Conservation (phyloP, 2,113 vertebrate species). For the Trinectes maculatus region DNA sequence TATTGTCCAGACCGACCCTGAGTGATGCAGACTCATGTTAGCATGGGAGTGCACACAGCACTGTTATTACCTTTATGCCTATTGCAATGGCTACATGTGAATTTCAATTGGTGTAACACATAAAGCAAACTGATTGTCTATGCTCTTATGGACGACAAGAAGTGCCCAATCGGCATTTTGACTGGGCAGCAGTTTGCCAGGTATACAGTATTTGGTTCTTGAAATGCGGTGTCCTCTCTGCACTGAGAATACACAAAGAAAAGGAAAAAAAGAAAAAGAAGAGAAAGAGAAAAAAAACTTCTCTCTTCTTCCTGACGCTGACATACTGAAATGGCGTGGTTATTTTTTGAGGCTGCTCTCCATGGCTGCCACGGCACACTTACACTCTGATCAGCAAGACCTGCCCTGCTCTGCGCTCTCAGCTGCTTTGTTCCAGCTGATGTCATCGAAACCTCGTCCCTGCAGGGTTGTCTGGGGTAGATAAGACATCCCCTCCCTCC, state of each 20-base stretch:
- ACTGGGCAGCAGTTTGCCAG: conserved; percentile 26
- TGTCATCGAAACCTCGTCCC: conserved; percentile 85
- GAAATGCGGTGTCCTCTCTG: conserved; percentile 5
- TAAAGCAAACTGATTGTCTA: not conserved
- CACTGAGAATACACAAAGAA: conserved; percentile 35
- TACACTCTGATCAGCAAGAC: conserved; percentile 78
- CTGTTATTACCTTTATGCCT: too few species aligned
- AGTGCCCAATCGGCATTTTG: conserved; percentile 19
- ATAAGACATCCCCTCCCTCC: conserved; percentile 74
- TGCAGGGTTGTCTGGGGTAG: conserved; percentile 80
- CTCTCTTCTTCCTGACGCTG: conserved; percentile 51
- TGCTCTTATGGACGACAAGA: conserved; percentile 3
- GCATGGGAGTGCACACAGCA: too few species aligned
- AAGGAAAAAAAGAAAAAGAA: conserved; percentile 10
- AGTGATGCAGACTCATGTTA: too few species aligned
- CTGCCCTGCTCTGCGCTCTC: conserved; percentile 79
- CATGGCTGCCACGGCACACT: conserved; percentile 82
- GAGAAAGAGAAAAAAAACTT: conserved; percentile 26
- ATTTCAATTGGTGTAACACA: too few species aligned
- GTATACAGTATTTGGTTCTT: conserved; percentile 37
- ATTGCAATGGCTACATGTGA: too few species aligned
- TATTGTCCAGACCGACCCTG: too few species aligned
- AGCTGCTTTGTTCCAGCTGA: conserved; percentile 89
- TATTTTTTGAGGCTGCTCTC: conserved; percentile 40
- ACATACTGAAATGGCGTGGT: conserved; percentile 68